Percentiles rank a stretch among this genome's conserved stretches.
Conservation (phyloP, 2,797 vertebrate species). For the Dermochelys coriacea region DNA sequence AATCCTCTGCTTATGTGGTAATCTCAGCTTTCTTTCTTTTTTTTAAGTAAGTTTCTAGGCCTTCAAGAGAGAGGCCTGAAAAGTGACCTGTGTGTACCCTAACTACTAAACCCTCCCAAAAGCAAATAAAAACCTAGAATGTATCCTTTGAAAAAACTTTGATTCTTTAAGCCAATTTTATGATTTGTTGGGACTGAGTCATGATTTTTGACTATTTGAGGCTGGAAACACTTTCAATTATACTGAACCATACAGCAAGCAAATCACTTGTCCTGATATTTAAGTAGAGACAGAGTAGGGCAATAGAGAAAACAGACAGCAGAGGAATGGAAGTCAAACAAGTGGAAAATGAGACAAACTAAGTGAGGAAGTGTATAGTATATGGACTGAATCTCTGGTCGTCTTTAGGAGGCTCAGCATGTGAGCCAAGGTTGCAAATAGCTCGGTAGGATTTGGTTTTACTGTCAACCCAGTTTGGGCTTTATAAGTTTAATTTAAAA, state of each 20-base stretch:
- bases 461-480: constrained; percentile 3
- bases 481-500: constrained; percentile 40
- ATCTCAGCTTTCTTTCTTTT: background rate
- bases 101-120: background rate
- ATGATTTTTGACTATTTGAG: background rate
- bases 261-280: background rate
- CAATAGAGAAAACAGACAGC: background rate
- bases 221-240: background rate
- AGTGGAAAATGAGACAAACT: background rate
- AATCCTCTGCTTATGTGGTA: background rate
- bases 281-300: background rate
- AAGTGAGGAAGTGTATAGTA: background rate
- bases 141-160: background rate
- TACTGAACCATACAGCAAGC: background rate
- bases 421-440: constrained; percentile 34
- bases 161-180: background rate
- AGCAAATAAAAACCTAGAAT: background rate
- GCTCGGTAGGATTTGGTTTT: background rate
- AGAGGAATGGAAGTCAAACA: background rate
- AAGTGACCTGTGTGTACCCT: background rate
- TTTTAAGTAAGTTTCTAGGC: fast-evolving
- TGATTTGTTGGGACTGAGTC: background rate
- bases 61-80: background rate
- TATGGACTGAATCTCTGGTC: constrained; percentile 10
- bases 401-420: background rate